Conservation (phyloP, 2,888 invertebrate species). For the Trachelus tabidus region DNA sequence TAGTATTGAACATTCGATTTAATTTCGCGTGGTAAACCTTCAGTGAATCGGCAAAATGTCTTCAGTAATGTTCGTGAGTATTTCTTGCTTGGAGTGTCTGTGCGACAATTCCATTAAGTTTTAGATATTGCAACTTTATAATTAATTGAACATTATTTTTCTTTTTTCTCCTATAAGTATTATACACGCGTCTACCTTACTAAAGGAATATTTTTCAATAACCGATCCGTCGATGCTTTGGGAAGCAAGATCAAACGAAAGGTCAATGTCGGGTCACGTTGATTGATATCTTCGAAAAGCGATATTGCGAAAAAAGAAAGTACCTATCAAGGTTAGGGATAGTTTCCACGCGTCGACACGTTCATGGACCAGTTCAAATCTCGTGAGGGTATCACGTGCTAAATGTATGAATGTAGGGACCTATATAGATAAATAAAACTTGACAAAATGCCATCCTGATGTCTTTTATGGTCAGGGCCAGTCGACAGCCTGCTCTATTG, state of each 20-base stretch:
- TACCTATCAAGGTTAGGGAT: background rate
- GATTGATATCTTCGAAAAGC: no score
- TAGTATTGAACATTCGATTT: background rate
- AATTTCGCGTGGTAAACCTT: constrained; percentile 4
- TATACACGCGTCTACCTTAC: background rate
- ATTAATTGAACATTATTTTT: background rate
- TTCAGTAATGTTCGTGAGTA: constrained; percentile 56
- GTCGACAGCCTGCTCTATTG: constrained; percentile 8
- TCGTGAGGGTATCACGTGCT: constrained; percentile 35
- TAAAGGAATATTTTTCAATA: background rate
- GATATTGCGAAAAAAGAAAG: background rate
- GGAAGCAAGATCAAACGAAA: background rate
- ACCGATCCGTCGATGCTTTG: no score
- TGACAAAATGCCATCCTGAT: constrained; percentile 55
- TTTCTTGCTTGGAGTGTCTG: background rate
- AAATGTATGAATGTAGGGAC: constrained; percentile 26
- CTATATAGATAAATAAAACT: constrained; percentile 29
- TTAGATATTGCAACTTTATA: background rate
- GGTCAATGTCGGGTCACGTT: background rate
- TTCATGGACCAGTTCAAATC: background rate
- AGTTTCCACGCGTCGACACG: background rate
- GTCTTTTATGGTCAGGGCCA: constrained; percentile 57
- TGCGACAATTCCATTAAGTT: background rate
- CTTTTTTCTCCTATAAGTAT: background rate
- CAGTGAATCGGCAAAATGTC: constrained; percentile 44